Conservation (phyloP, 2,888 invertebrate species). For the Plagiodera versicolora region DNA sequence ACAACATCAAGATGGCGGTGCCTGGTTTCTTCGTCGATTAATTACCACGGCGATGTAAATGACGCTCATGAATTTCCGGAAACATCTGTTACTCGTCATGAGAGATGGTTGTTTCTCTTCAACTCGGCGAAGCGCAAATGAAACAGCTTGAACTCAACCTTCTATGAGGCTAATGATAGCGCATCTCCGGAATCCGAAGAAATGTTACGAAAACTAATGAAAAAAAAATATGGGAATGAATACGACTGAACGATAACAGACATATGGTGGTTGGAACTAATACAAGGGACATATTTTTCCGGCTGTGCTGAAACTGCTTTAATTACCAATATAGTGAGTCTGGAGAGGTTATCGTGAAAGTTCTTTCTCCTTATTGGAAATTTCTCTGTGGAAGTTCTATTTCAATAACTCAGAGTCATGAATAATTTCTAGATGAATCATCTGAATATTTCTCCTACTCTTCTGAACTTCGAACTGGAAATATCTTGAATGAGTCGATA, state of each 20-base stretch:
- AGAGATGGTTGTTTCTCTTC: conserved; percentile 15
- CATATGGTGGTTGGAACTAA: no score
- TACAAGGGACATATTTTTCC: no score
- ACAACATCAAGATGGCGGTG: conserved; percentile 14
- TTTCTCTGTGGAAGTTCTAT: no score
- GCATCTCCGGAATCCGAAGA: background rate
- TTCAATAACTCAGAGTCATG: no score
- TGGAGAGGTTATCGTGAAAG: no score
- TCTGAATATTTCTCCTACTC: no score
- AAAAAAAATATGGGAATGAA: background rate
- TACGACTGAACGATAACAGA: background rate
- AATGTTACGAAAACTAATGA: background rate
- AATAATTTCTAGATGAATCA: no score
- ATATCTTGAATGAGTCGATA: no score
- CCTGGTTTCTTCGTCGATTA: conserved; percentile 25
- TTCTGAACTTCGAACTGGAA: no score
- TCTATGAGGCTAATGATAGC: background rate
- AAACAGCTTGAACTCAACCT: background rate
- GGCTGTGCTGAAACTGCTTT: no score
- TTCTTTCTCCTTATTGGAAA: no score
- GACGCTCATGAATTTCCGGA: conserved; percentile 29
- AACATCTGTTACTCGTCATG: conserved; percentile 36
- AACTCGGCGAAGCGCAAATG: background rate
- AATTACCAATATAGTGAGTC: no score
- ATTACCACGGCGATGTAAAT: conserved; percentile 25